Evolutionary conservation across 1,140 invertebrate species (phyloP), one percentile per base, ranked within the genome.

Genomic region (Lycorma delicatula): DNA sequence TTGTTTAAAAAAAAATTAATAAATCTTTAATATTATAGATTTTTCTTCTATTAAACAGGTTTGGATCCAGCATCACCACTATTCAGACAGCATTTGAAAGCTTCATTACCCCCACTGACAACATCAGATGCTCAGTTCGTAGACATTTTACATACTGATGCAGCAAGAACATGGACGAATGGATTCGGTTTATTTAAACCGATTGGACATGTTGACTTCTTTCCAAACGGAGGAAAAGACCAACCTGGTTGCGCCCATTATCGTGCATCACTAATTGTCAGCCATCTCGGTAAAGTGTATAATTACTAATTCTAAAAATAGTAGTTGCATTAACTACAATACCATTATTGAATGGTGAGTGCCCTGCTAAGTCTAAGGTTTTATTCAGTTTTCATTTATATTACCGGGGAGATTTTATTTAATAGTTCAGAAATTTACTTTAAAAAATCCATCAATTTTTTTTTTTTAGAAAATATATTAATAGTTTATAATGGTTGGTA

Each of bases 181-280:
- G 72, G 70, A 16, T 68, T 73, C 31, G 72, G 69, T 4, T 58
- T 71, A 7, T 60, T 73, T 46, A 75, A 70, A 67, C 78, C 73
- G 56, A 76, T 75, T 66, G 83, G 76, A 52, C 79, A 87, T 61
- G 75, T 85, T 0, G 86, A 90, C 66, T 86, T 86, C 68, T 89
- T 82, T 60, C 80, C 82, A 0, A 89, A 89, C 62, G 86, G 85
- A 12, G 86, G 85, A 0, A 71, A 75, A 41, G 71, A 79, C 54
- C 86, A 90, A 66, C 84, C 85, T 0, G 86, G 85, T 0, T 89
- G 86, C 56, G 71, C 58, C 1, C 76, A 79, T 41, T 67, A 75
- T 0, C 75, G 73, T 56, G 76, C 75, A 54, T 72, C 75, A 1
- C 73, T 77, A 4, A 70, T 79, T n/a, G 74, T 77, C 25, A 73